Evolutionary conservation across 2,888 invertebrate species (phyloP), one percentile per base, ranked within the genome.

Genomic region (Oscheius sp.): DNA sequence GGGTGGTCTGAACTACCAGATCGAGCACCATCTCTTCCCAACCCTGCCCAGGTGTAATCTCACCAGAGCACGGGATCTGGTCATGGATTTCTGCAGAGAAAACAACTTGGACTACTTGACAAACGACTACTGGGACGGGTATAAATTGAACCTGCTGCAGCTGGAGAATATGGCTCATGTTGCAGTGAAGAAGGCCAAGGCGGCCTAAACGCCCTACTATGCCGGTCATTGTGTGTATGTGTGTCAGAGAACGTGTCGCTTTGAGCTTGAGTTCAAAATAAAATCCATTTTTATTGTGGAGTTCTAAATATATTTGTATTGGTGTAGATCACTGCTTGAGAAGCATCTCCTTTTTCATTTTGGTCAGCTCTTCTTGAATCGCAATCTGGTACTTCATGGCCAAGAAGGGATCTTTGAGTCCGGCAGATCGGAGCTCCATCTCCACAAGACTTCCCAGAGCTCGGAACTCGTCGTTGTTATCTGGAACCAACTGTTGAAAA

Each of bases 11-110:
- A 88, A 88, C 78, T 88, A 87, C 57, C 88, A 85, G 83, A 82
- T 88, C 58, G 88, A 88, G 76, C 88, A 88, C 68, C 88, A 88
- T 70, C 76, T 88, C 59, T 88, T 88, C 85, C 88, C 88, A 33
- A 88, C 88, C 51, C 88, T 88, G 88, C 88, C 88, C 59, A 82
- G 88, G 21, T 84, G 84, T 76, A 87, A 88, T 63, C 78, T 88
- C 58, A 85, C 74, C 47, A 62, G 73, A 11, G 82, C 84, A 57
- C 79, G 79, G 76, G 70, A 79, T 35, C 73, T 82, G 63, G 88
- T 88, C 42, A 82, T 82, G 62, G 75, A 71, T 59, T 88, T 87
- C 78, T 88, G 88, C 76, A 29, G 65, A 57, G 82, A 86, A 29
- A 85, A 83, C 74, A 70, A 77, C 51, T 75, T 87, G 21, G 83